Evolutionary conservation across 1,140 invertebrate species (phyloP).

Genomic region (Cotesia vestalis): DNA sequence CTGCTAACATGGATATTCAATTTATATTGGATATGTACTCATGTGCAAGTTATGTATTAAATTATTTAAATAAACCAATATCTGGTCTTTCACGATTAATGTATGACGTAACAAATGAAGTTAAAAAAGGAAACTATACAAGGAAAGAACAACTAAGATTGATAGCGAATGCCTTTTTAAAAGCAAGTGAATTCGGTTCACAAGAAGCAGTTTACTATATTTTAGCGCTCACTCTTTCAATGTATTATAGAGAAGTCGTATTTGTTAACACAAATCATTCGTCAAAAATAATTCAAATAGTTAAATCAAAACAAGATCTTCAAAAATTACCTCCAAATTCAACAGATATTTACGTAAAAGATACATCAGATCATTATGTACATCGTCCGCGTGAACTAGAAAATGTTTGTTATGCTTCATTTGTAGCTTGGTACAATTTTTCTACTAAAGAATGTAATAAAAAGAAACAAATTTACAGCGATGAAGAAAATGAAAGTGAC

Average conservation of each 20-base stretch:
- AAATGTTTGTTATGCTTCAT: slow-evolving; percentile 32
- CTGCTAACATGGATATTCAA: slow-evolving; percentile 33
- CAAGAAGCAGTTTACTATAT: slow-evolving; percentile 52
- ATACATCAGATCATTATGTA: slow-evolving; percentile 31
- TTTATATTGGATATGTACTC: slow-evolving; percentile 33
- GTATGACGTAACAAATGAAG: too few species aligned
- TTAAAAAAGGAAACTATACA: too few species aligned
- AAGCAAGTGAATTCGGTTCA: slow-evolving; percentile 12
- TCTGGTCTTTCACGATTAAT: too few species aligned
- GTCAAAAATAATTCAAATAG: slow-evolving; percentile 23
- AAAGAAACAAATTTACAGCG: not conserved
- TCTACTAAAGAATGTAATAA: slow-evolving; percentile 6
- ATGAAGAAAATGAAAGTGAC: slow-evolving; percentile 21
- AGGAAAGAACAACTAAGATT: slow-evolving; percentile 47
- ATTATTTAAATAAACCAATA: too few species aligned
- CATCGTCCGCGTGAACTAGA: slow-evolving; percentile 1
- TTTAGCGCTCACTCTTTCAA: slow-evolving; percentile 41
- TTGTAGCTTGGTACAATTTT: slow-evolving; percentile 19
- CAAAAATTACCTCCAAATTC: slow-evolving; percentile 23
- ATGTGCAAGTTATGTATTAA: too few species aligned
- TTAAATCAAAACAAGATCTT: slow-evolving; percentile 24
- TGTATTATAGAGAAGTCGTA: slow-evolving; percentile 13
- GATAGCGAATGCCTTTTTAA: not conserved
- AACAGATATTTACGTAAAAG: slow-evolving; percentile 32
- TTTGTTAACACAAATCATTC: slow-evolving; percentile 29